phyloP scores from a whole-genome alignment of 2,888 invertebrate species.

The Aspidapion aeneum region DNA sequence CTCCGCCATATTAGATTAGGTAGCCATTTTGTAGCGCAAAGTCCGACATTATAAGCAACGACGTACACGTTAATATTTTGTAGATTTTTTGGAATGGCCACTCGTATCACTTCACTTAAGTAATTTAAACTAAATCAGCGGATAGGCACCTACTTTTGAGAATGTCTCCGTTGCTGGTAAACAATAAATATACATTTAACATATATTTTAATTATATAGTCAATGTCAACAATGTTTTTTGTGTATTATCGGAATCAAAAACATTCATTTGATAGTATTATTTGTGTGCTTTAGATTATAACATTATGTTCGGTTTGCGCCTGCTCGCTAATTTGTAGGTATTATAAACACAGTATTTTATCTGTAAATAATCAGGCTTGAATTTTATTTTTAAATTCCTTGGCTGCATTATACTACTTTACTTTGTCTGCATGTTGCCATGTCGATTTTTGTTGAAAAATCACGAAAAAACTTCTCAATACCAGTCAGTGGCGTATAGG shows the following conservation, averaged over 20 bases:
- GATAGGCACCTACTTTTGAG: neutral
- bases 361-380: neutral
- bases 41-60: no score
- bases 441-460: no score
- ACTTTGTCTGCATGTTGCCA: no score
- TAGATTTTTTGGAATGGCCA: no score
- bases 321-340: neutral
- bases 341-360: neutral
- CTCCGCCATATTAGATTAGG: no score
- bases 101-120: neutral
- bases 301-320: neutral
- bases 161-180: neutral
- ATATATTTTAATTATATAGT: slow-evolving; percentile 1
- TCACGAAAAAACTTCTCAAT: no score
- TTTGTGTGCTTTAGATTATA: neutral
- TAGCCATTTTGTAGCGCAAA: no score
- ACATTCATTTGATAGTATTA: slow-evolving; percentile 26
- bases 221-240: slow-evolving; percentile 30
- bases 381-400: neutral
- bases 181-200: slow-evolving; percentile 2
- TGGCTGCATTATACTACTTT: no score
- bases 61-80: no score
- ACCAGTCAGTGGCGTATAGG: no score
- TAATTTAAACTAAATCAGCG: neutral
- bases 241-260: slow-evolving; percentile 28